A percentile compares a stretch with the other conserved stretches of the same genome.
Evolutionary conservation across 2,797 vertebrate species (phyloP).

Genomic region (Xerus rutilus): DNA sequence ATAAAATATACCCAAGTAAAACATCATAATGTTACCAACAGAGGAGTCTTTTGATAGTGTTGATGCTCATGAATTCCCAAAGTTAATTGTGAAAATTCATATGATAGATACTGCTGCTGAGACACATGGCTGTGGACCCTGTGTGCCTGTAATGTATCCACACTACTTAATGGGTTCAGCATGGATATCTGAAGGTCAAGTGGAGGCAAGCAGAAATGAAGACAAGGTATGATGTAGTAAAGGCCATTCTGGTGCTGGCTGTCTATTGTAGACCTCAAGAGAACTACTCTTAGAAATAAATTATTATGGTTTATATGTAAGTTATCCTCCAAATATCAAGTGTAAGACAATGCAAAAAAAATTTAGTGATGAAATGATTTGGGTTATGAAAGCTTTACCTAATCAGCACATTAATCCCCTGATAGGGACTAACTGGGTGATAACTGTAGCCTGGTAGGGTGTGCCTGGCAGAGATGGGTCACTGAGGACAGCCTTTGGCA

Average conservation of each 20-base stretch:
- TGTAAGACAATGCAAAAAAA: no score
- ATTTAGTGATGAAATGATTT: no score
- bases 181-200: conserved; percentile 93
- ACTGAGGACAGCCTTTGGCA: no score
- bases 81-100: conserved; percentile 90
- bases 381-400: no score
- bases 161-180: conserved; percentile 92
- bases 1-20: conserved; percentile 96
- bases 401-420: no score
- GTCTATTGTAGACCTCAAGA: conserved; percentile 92
- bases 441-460: no score
- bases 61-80: conserved; percentile 92
- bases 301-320: conserved; percentile 10
- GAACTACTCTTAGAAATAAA: conserved; percentile 95
- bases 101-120: conserved; percentile 93
- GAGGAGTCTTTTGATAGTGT: conserved; percentile 94
- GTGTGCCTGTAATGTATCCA: conserved; percentile 91
- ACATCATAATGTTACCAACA: conserved; percentile 93
- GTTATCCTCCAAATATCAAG: no score
- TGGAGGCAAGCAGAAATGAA: conserved; percentile 92
- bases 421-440: no score
- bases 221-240: conserved; percentile 93
- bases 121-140: conserved; percentile 85
- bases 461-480: no score
- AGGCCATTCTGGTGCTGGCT: conserved; percentile 92